Evolutionary conservation across 1,140 invertebrate genomes (phyloP).

Genomic region (Halictus rubicundus): DNA sequence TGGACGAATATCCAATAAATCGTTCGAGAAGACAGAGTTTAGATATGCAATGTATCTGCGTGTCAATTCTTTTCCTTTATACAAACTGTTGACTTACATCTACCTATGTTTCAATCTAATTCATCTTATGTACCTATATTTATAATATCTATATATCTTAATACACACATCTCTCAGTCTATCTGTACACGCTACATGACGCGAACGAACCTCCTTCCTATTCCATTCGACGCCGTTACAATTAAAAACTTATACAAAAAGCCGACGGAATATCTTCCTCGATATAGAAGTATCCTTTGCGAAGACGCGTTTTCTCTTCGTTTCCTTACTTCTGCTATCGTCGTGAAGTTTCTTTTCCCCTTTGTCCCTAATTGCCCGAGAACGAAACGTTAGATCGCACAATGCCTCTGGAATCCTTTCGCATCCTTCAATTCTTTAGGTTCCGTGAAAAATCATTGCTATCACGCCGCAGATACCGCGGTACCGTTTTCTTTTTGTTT

Average conservation of each 20-base stretch:
- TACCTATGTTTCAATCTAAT: constrained; percentile 44
- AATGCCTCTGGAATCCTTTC: neutral
- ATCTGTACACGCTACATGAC: constrained; percentile 68
- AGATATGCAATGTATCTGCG: constrained; percentile 65
- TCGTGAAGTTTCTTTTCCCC: constrained; percentile 4
- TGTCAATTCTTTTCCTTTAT: constrained; percentile 62
- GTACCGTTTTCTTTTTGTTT: too few relatives aligned
- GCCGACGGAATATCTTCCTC: constrained; percentile 37
- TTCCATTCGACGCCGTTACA: constrained; percentile 35
- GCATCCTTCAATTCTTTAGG: neutral
- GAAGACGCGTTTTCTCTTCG: constrained; percentile 9
- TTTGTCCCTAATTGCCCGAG: constrained; percentile 7
- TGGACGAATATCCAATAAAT: constrained; percentile 4
- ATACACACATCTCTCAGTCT: constrained; percentile 70
- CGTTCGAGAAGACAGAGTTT: constrained; percentile 60
- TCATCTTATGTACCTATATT: constrained; percentile 42
- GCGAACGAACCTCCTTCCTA: constrained; percentile 26
- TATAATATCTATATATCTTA: constrained; percentile 57
- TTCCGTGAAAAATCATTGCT: constrained; percentile 2
- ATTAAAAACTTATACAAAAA: constrained; percentile 62
- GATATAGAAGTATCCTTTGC: constrained; percentile 15
- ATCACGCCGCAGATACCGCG: constrained; percentile 23
- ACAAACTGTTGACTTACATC: constrained; percentile 58
- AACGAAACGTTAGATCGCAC: constrained; percentile 16
- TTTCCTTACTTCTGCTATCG: constrained; percentile 5